Conservation (phyloP, 1,140 invertebrate genomes). For the Philaenus spumarius region DNA sequence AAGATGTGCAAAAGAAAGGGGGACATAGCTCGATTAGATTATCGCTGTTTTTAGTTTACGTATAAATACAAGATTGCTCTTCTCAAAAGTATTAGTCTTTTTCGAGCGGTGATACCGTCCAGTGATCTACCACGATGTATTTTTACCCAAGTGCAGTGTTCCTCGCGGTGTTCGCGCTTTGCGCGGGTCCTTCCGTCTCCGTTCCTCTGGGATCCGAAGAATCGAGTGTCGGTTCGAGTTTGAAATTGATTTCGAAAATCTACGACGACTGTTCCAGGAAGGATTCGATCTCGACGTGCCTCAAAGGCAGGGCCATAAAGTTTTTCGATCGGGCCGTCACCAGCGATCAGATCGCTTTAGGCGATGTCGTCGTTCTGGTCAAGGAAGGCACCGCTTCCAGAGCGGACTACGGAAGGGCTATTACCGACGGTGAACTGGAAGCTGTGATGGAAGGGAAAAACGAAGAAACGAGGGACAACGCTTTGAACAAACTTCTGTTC, state of each 20-base stretch:
- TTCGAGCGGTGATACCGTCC: background rate
- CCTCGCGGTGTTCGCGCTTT: slow-evolving; percentile 21
- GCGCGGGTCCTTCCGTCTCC: too few species aligned
- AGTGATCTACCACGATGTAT: too few species aligned
- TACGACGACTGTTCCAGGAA: slow-evolving; percentile 60
- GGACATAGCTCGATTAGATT: slow-evolving; percentile 9
- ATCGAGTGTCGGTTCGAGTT: background rate
- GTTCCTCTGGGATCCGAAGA: background rate
- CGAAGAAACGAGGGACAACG: slow-evolving; percentile 52
- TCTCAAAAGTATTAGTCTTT: background rate
- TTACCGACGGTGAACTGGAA: slow-evolving; percentile 58
- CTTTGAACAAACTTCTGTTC: slow-evolving; percentile 58
- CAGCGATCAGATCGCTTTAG: slow-evolving; percentile 22
- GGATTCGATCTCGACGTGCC: slow-evolving; percentile 54
- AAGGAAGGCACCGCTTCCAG: slow-evolving; percentile 56
- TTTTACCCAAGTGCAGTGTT: slow-evolving; percentile 4
- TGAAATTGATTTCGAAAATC: slow-evolving; percentile 43
- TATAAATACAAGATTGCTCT: slow-evolving; percentile 1
- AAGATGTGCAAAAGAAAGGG: slow-evolving; percentile 1
- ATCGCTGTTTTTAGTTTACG: slow-evolving; percentile 6
- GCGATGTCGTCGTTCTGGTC: slow-evolving; percentile 53
- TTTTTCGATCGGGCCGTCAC: slow-evolving; percentile 52
- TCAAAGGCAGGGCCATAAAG: slow-evolving; percentile 67
- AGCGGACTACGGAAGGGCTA: slow-evolving; percentile 31
- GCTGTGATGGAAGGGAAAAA: slow-evolving; percentile 51